A percentile compares a stretch with the other conserved stretches of the same genome.
These are phyloP conservation scores for Trichosurus vulpecula DNA, from an alignment of 2,797 vertebrate species.

Conservation along the genomic window DNA sequence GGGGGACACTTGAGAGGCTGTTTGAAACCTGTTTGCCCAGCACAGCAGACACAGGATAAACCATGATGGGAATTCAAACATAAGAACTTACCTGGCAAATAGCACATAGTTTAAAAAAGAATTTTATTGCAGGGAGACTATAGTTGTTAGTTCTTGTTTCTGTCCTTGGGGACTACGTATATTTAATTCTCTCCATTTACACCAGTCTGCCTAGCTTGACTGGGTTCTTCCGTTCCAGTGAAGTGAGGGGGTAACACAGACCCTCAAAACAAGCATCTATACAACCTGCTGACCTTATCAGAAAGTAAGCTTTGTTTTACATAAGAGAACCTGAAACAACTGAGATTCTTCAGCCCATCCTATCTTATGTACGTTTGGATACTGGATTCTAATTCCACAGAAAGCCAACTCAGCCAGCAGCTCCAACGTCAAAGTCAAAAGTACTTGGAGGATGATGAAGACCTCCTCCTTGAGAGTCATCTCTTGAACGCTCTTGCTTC, in stretches of 20 bases:
- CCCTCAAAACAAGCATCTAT: slow-evolving; percentile 1
- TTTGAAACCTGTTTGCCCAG: not conserved
- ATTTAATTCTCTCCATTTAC: not conserved
- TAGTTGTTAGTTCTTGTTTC: not conserved
- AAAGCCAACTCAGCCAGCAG: not conserved
- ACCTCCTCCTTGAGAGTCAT: not conserved
- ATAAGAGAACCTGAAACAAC: not conserved
- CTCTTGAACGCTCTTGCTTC: not conserved
- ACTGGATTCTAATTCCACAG: not conserved
- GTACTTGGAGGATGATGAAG: not conserved
- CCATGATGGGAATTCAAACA: not conserved
- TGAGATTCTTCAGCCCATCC: not conserved
- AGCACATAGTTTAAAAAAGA: not conserved
- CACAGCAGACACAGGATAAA: not conserved
- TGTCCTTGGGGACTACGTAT: not conserved
- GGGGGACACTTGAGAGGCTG: not conserved
- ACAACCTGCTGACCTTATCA: not conserved
- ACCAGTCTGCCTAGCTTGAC: not conserved
- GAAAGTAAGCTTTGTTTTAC: not conserved
- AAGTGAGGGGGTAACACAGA: not conserved
- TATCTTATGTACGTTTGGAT: not conserved
- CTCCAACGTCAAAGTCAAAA: not conserved
- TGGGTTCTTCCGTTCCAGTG: not conserved
- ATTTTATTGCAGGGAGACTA: not conserved
- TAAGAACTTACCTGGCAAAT: not conserved